Percentiles rank a stretch among this genome's conserved stretches.
Conservation (phyloP, 2,797 vertebrate species). For the Nothura maculosa region DNA sequence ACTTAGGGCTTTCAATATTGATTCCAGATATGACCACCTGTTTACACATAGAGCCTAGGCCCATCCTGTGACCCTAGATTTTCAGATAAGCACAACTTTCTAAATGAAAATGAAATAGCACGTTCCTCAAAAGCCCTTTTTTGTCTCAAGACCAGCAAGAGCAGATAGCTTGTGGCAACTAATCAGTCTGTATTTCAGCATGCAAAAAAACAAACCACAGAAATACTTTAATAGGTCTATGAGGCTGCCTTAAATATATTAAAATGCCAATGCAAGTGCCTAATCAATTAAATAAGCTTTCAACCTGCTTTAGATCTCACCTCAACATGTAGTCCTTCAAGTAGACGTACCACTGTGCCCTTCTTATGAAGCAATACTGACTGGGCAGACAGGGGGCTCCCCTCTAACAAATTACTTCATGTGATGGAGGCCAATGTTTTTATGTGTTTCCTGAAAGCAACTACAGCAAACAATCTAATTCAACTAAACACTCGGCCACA, state of each 20-base stretch:
- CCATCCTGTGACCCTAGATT: not conserved
- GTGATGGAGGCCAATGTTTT: not conserved
- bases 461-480: slow-evolving; percentile 44
- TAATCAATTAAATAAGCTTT: not conserved
- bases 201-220: not conserved
- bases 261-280: not conserved
- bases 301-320: not conserved
- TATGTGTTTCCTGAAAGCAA: slow-evolving; percentile 36
- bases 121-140: not conserved
- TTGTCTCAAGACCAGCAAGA: not conserved
- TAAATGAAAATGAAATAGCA: not conserved
- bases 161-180: not conserved
- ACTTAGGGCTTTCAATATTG: not conserved
- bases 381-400: not conserved
- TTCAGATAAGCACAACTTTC: not conserved
- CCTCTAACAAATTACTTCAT: not conserved
- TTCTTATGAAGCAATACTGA: not conserved
- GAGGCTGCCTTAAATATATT: not conserved
- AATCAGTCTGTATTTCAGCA: not conserved
- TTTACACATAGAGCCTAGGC: not conserved
- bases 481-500: slow-evolving; percentile 8
- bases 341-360: fast-evolving
- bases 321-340: not conserved
- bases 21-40: not conserved
- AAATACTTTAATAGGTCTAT: not conserved